These are phyloP conservation scores for Cydia fagiglandana DNA, from an alignment of 1,140 invertebrate species.

Conservation along the genomic window DNA sequence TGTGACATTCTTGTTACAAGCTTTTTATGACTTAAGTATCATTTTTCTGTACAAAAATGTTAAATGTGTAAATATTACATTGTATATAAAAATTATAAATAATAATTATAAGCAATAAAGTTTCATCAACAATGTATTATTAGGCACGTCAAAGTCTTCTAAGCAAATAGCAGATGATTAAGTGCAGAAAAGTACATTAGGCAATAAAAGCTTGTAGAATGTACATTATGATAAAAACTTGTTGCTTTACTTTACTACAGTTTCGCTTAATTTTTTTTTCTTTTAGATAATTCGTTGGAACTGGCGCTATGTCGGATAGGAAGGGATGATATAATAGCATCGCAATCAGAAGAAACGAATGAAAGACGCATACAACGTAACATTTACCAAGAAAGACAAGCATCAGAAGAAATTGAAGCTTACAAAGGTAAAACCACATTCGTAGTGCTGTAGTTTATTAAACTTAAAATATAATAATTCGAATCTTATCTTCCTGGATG, in stretches of 20 bases:
- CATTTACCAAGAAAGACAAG: constrained; percentile 81
- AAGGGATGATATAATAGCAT: constrained; percentile 94
- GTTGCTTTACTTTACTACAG: background rate
- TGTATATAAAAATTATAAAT: too few species aligned
- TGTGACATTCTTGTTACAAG: too few species aligned
- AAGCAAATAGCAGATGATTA: too few species aligned
- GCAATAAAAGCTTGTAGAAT: too few species aligned
- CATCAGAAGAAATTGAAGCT: constrained; percentile 76
- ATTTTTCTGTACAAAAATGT: too few species aligned
- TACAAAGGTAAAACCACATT: constrained; percentile 77
- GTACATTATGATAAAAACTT: too few species aligned
- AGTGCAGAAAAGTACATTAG: too few species aligned
- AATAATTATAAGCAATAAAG: too few species aligned
- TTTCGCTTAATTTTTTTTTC: constrained; percentile 33
- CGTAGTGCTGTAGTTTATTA: background rate
- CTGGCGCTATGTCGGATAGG: constrained; percentile 93
- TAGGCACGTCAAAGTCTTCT: too few species aligned
- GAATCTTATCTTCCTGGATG: background rate
- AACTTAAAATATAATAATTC: background rate
- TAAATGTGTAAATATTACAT: too few species aligned
- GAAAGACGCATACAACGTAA: constrained; percentile 85
- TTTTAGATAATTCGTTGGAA: constrained; percentile 90
- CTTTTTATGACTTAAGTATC: too few species aligned
- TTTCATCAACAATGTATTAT: too few species aligned
- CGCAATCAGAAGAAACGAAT: constrained; percentile 93